Evolutionary conservation across 1,140 invertebrate species (phyloP).

Genomic region (Phymastichus coffea): DNA sequence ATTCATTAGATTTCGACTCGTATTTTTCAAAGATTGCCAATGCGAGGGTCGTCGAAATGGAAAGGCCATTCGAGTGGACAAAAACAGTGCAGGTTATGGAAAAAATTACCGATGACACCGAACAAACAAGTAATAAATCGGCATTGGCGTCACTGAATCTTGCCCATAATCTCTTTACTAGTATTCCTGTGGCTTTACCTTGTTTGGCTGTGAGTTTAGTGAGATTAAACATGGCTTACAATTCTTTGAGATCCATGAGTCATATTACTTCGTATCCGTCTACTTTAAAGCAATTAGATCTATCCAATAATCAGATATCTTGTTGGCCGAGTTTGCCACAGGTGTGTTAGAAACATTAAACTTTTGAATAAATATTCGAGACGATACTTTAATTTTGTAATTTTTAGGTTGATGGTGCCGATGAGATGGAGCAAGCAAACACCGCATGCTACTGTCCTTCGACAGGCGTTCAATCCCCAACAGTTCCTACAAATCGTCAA

Average conservation of each 20-base stretch:
- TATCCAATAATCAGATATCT: constrained; percentile 89
- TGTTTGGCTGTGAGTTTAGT: constrained; percentile 86
- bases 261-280: constrained; percentile 87
- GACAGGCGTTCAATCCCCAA: constrained; percentile 53
- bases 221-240: constrained; percentile 88
- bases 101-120: constrained; percentile 59
- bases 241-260: constrained; percentile 81
- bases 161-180: constrained; percentile 86
- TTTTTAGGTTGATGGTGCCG: constrained; percentile 58
- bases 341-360: constrained; percentile 43
- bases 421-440: constrained; percentile 62
- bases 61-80: constrained; percentile 74
- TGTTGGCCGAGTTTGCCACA: constrained; percentile 84
- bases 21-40: constrained; percentile 52
- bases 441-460: constrained; percentile 55
- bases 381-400: too few relatives aligned
- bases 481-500: constrained; percentile 58
- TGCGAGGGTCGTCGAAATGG: constrained; percentile 57
- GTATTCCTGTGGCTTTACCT: constrained; percentile 82
- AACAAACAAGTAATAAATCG: constrained; percentile 50
- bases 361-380: too few relatives aligned
- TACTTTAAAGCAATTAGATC: constrained; percentile 85
- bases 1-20: constrained; percentile 49
- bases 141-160: constrained; percentile 78
- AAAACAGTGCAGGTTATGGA: constrained; percentile 69